Evolutionary conservation across 1,140 invertebrate species (phyloP), one percentile per base, ranked within the genome.

Genomic region (Drosophila erecta): DNA sequence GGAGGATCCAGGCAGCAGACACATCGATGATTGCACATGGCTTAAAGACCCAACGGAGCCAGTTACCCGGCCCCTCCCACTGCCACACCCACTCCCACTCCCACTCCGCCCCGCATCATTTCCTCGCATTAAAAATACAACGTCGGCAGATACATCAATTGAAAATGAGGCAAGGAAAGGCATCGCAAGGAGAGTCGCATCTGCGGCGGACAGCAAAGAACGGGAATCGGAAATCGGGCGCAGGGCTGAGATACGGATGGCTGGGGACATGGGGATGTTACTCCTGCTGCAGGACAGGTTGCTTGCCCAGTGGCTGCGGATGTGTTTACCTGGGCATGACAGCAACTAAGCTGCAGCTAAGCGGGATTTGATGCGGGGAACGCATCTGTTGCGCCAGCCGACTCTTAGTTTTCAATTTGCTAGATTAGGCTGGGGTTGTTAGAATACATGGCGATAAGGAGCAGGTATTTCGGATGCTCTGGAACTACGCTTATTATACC

Each of bases 11-110:
- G 57, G 70, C 64, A 74, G 59, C 65, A 74, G 70, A 65, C 79
- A 66, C 83, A 87, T 79, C 79, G 84, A 87, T 87, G 83, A 87
- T 87, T 87, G 79, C 81, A 77, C 73, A 76, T 76, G 74, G 74
- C 74, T 76, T 76, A 76, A 76, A 76, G 73, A 76, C 62, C 73
- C 37, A 30, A 37, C 62, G 55, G 72, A 67, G 74, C 72, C 72
- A 64, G 71, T 67, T 56, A 40, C 46, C 17, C n/a, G 12, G 5
- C 35, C 27, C 37, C 33, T n/a, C 59, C 33, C 33, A 11, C 12
- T 37, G 8, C 37, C 33, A 33, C 33, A 11, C 27, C 22, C 14
- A 8, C 12, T 27, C 20, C 37, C 33, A 33, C 33, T 11, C 27
- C 22, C 14, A 8, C 12, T 27, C 20, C 20, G 5, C 24, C 17